Conservation (phyloP, 2,888 invertebrate species). For the Ennomos fuscantarius region DNA sequence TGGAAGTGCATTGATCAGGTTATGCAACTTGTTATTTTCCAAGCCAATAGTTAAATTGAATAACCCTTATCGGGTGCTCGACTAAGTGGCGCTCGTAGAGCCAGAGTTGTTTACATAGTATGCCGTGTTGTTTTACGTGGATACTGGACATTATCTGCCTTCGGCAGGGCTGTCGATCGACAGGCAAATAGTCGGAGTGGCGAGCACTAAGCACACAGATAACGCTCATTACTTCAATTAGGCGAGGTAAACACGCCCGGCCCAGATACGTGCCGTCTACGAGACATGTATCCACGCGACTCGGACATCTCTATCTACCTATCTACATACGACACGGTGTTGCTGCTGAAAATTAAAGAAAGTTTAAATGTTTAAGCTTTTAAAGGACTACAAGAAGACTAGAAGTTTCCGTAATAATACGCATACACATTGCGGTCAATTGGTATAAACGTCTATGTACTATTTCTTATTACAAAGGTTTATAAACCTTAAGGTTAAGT, state of each 20-base stretch:
- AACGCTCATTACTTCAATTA: slow-evolving; percentile 80
- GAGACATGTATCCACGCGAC: slow-evolving; percentile 36
- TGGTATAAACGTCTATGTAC: too few relatives aligned
- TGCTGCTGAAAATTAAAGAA: too few relatives aligned
- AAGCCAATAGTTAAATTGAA: slow-evolving; percentile 22
- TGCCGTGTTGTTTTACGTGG: slow-evolving; percentile 40
- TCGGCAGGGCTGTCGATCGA: slow-evolving; percentile 62
- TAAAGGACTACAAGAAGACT: too few relatives aligned
- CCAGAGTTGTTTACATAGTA: slow-evolving; percentile 41
- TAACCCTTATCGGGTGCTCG: slow-evolving; percentile 29
- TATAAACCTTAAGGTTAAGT: too few relatives aligned
- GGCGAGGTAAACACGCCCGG: slow-evolving; percentile 71
- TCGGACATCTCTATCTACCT: slow-evolving; percentile 11
- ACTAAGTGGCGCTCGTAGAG: slow-evolving; percentile 43
- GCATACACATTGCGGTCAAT: too few relatives aligned
- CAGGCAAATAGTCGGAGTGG: slow-evolving; percentile 69
- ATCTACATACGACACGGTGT: background rate
- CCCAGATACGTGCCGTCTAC: slow-evolving; percentile 58
- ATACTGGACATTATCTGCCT: slow-evolving; percentile 50
- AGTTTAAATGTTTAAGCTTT: too few relatives aligned
- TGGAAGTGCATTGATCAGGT: background rate
- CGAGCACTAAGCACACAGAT: slow-evolving; percentile 66
- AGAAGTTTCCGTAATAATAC: too few relatives aligned
- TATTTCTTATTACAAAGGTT: too few relatives aligned
- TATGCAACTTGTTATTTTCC: slow-evolving; percentile 18